Evolutionary conservation across 2,113 vertebrate species (phyloP).

Genomic region (Tachuris rubrigastra): DNA sequence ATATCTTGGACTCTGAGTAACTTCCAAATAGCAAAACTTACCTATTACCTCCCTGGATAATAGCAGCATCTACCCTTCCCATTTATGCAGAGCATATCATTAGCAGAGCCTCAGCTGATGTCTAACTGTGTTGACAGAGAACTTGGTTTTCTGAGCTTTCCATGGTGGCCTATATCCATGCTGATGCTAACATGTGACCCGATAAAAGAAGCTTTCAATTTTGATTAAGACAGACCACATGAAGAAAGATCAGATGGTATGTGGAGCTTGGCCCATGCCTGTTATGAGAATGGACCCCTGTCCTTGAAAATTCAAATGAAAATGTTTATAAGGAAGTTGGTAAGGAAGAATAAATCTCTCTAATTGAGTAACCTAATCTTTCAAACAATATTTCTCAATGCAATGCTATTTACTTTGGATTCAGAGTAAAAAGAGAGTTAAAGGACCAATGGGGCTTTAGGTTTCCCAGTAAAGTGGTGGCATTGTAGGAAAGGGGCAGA

Average conservation of each 20-base stretch:
- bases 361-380: slow-evolving; percentile 51
- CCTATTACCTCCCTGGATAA: neutral
- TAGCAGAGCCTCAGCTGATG: neutral
- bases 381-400: slow-evolving; percentile 38
- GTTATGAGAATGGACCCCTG: neutral
- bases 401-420: slow-evolving; percentile 55
- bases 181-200: neutral
- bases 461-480: slow-evolving; percentile 38
- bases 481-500: slow-evolving; percentile 31
- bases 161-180: fast-evolving
- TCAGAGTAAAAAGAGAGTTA: slow-evolving; percentile 15
- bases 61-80: neutral
- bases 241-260: slow-evolving; percentile 6
- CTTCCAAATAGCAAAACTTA: neutral
- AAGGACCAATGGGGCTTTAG: neutral
- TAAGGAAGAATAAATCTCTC: slow-evolving; percentile 45
- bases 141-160: neutral
- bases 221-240: neutral
- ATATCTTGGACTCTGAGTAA: neutral
- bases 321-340: slow-evolving; percentile 55
- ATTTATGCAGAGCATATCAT: neutral
- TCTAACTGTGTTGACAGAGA: neutral
- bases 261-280: neutral
- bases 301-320: slow-evolving; percentile 44
- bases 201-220: slow-evolving; percentile 15